Base-by-base conservation (phyloP, 2,888 invertebrate species). In the Dusona sp. region DNA sequence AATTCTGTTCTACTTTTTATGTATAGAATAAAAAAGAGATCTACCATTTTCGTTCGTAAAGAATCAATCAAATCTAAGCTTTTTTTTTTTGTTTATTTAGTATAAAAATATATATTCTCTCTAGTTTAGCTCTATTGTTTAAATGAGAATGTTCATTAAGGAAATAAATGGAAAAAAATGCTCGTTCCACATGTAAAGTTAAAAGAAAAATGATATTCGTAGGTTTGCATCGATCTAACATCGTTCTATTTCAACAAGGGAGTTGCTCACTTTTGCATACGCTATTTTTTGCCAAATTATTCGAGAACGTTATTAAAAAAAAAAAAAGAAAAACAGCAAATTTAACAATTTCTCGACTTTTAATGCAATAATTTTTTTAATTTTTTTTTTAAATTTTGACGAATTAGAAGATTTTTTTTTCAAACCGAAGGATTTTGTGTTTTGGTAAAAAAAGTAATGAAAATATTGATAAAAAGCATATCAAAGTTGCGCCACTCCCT, bases 181-280 rank as follows among this genome's bases (percentile, higher is more conserved):
- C 80, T 81, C 83, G 79, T 85, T 87, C 79, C 84, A 82, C 79
- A 68, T 45, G n/a, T 29, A 74, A 42, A 87, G 61, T 54, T 82
- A 51, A 42, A 67, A 83, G 38, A 74, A 73, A 51, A 80, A 80
- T 85, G 75, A 86, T 70, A 85, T 79, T 83, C 65, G 75, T 79
- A 70, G 83, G 75, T 82, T 83, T 90, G 89, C 75, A 85, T 88
- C 87, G 88, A 89, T 90, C 90, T 91, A 91, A 87, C 84, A 91
- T 85, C 88, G 79, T 90, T 61, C 89, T 91, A 90, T 84, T 72
- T 54, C 61, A 54, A 70, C 61, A 54, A 70, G 54, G 64, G 61
- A 81, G 25, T 48, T 85, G 68, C 48, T 51, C 38, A 64, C 54
- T 80, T 77, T 73, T 51, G 48, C 54, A 48, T 75, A 29, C 61